phyloP scores from a whole-genome alignment of 1,140 invertebrate genomes.

The Drosophila tani region DNA sequence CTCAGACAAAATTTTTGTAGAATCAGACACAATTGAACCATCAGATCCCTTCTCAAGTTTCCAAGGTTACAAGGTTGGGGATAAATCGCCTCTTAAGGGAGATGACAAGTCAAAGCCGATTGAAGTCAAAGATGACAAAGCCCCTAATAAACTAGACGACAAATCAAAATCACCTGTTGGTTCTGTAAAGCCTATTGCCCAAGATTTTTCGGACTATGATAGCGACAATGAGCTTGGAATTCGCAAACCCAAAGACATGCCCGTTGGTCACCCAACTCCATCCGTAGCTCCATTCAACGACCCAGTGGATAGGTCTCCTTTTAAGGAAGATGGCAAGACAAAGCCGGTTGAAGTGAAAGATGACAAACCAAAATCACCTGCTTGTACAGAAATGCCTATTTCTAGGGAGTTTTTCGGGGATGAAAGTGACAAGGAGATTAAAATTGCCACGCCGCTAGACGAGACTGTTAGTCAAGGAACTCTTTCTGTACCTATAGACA shows the following conservation, averaged over 20 bases:
- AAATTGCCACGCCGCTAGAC: background rate
- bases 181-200: background rate
- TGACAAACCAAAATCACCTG: background rate
- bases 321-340: no score
- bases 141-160: background rate
- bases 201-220: conserved; percentile 7
- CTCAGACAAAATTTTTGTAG: background rate
- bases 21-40: background rate
- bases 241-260: background rate
- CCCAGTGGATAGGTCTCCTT: background rate
- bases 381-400: no score
- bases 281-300: no score
- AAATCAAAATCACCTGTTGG: conserved; percentile 5
- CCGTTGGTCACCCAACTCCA: background rate
- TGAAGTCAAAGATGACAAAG: conserved; percentile 7
- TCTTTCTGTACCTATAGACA: no score
- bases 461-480: background rate
- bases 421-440: conserved; percentile 3
- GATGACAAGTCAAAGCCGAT: no score
- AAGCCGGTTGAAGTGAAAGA: background rate
- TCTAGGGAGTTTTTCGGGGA: conserved; percentile 6
- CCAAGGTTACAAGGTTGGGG: conserved; percentile 2
- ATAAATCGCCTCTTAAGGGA: no score
- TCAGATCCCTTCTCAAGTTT: background rate
- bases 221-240: conserved; percentile 2